Evolutionary conservation across 2,888 invertebrate genomes (phyloP).

Genomic region (Hemithea aestivaria): DNA sequence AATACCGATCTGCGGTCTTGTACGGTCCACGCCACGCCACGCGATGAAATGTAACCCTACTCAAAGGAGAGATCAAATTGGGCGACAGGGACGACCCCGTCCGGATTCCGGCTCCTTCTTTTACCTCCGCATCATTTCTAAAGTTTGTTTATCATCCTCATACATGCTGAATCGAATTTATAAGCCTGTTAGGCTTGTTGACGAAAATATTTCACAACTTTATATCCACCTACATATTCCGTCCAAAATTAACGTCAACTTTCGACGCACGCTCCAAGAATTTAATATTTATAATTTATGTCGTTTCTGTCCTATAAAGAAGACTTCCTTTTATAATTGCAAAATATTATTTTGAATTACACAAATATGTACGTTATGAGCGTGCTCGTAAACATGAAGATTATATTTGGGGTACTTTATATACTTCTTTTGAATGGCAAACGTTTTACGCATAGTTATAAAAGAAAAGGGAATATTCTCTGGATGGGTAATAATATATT

Average conservation of each 20-base stretch:
- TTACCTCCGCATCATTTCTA: constrained; percentile 31
- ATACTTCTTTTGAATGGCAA: constrained; percentile 2
- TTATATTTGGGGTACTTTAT: constrained; percentile 7
- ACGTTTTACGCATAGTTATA: constrained; percentile 3
- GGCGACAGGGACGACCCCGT: constrained; percentile 22
- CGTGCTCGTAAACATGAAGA: constrained; percentile 4
- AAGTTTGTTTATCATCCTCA: constrained; percentile 31
- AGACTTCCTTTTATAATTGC: constrained; percentile 20
- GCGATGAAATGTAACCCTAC: constrained; percentile 44
- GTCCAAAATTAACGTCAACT: constrained; percentile 38
- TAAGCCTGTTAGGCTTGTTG: constrained; percentile 26
- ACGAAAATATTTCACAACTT: constrained; percentile 50
- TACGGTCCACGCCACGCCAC: constrained; percentile 19
- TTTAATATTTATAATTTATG: constrained; percentile 38
- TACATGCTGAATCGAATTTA: constrained; percentile 30
- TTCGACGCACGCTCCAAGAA: constrained; percentile 34
- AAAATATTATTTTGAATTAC: constrained; percentile 18
- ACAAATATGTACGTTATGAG: constrained; percentile 16
- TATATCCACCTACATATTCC: constrained; percentile 42
- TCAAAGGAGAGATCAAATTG: constrained; percentile 40
- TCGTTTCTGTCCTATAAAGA: constrained; percentile 28
- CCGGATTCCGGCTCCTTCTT: constrained; percentile 25
- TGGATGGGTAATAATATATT: constrained; percentile 12
- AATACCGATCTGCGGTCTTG: constrained; percentile 22
- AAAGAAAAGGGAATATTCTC: constrained; percentile 5